Evolutionary conservation across 1,140 invertebrate species (phyloP).

Genomic region (Olivierus martensii): DNA sequence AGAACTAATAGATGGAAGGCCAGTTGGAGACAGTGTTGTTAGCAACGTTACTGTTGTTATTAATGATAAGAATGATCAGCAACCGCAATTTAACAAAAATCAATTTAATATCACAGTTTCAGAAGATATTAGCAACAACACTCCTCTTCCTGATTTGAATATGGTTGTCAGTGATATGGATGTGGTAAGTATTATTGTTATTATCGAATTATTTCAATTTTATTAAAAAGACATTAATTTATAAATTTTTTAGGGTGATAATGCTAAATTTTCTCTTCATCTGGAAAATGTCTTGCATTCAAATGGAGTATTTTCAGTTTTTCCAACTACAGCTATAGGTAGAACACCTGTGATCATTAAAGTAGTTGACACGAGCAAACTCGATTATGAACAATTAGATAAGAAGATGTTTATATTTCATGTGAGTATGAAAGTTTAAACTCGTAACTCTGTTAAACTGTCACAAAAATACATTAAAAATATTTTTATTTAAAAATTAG

Average conservation of each 20-base stretch:
- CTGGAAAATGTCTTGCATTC: conserved; percentile 41
- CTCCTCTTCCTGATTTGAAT: conserved; percentile 44
- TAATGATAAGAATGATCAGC: conserved; percentile 67
- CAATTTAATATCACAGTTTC: conserved; percentile 53
- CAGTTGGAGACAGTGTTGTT: conserved; percentile 47
- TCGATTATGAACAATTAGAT: conserved; percentile 55
- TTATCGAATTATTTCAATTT: too few species aligned
- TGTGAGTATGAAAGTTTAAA: conserved; percentile 31
- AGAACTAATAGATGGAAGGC: conserved; percentile 53
- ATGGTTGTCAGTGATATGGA: conserved; percentile 60
- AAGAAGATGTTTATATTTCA: conserved; percentile 50
- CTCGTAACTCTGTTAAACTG: too few species aligned
- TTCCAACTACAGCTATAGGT: conserved; percentile 49
- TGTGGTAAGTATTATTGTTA: conserved; percentile 31
- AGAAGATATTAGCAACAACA: conserved; percentile 51
- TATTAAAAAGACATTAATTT: too few species aligned
- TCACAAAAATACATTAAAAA: too few species aligned
- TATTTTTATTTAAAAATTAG: conserved; percentile 1
- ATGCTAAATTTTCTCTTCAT: conserved; percentile 51
- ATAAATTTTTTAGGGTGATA: conserved; percentile 35
- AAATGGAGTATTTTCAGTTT: conserved; percentile 46
- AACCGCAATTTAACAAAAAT: conserved; percentile 54
- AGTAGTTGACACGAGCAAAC: conserved; percentile 27
- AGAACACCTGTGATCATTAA: conserved; percentile 57
- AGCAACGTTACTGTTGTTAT: conserved; percentile 62